Conservation (phyloP, 1,140 invertebrate species). For the Proctacanthus coquilletti region DNA sequence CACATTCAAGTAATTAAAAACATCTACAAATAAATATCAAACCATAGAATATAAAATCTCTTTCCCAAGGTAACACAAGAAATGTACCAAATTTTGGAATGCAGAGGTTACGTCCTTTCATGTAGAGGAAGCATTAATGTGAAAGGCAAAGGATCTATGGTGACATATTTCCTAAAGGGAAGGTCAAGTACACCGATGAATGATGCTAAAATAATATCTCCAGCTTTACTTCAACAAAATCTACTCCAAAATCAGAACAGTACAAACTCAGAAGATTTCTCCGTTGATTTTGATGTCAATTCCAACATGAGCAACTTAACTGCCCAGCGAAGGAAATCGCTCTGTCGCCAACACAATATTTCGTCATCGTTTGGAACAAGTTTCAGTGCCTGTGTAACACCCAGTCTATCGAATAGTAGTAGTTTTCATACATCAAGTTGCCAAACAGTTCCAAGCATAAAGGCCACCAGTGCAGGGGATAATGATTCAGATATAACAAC, state of each 20-base stretch:
- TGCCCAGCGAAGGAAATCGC: conserved; percentile 24
- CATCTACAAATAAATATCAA: background rate
- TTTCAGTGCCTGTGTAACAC: conserved; percentile 19
- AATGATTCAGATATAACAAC: too few relatives aligned
- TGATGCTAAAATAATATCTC: background rate
- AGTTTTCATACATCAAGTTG: conserved; percentile 8
- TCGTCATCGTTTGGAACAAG: conserved; percentile 24
- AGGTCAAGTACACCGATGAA: conserved; percentile 21
- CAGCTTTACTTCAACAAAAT: background rate
- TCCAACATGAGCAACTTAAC: conserved; percentile 26
- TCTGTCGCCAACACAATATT: conserved; percentile 27
- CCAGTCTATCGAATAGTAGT: conserved; percentile 24
- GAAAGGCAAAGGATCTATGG: conserved; percentile 89
- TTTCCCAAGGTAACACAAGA: conserved; percentile 74
- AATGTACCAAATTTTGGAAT: conserved; percentile 58
- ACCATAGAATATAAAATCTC: too few relatives aligned
- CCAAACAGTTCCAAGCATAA: background rate
- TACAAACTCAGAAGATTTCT: conserved; percentile 13
- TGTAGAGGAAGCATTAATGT: conserved; percentile 75
- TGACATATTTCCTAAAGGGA: conserved; percentile 66
- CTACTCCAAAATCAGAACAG: conserved; percentile 4
- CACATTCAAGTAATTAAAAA: conserved; percentile 51
- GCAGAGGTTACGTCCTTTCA: conserved; percentile 56
- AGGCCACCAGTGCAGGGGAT: background rate
- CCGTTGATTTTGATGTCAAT: conserved; percentile 23